Base-by-base conservation (phyloP, 2,113 vertebrate genomes). In the Campylomormyrus tamandua region DNA sequence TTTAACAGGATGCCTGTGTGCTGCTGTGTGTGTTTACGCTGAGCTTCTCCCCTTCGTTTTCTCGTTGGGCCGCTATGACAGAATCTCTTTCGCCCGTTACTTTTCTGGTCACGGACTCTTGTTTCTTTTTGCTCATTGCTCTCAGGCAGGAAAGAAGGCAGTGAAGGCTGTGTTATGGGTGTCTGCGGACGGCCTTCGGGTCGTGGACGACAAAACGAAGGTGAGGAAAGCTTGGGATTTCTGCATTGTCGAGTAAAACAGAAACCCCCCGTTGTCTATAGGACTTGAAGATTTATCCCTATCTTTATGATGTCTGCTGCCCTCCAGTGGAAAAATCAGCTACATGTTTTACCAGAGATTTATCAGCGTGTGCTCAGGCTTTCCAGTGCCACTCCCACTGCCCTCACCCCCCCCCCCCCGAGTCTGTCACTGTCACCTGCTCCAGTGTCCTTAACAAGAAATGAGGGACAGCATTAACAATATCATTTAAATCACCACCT, bases 181-280 rank as follows among this genome's bases (percentile, higher is more conserved):
- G 87, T 99, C 98, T 0, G 98, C 98, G 27, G 98, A 99, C 90
- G 98, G 98, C 92, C 97, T 99, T 89, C 95, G 98, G 89, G 98
- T 99, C 21, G 98, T 99, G 91, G 98, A 99, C 91, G 98, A 99
- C 94, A 99, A 99, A 96, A 99, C 98, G 88, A 99, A 99, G 98
- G 98, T 99, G 95, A 92, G 56, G 7, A 87, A 49, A 83, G n/a
- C 7, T 58, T 35, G 27, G 84, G 15, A 15, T 42, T 52, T 17
- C 88, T 39, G n/a, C 21, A 52, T 17, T 5, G 7, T 11, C 31
- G 42, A 31, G 8, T 17, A 80, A 24, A 7, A 2, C 74, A 58
- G 77, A 17, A 56, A 1, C 8, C 3, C 45, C 4, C 35, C n/a
- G 10, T 42, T 13, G n/a, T 48, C 13, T 24, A 0, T 6, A 21